These are phyloP conservation scores for Hippocampus mohnikei DNA, from an alignment of 2,113 vertebrate genomes.

Conservation along the genomic window DNA sequence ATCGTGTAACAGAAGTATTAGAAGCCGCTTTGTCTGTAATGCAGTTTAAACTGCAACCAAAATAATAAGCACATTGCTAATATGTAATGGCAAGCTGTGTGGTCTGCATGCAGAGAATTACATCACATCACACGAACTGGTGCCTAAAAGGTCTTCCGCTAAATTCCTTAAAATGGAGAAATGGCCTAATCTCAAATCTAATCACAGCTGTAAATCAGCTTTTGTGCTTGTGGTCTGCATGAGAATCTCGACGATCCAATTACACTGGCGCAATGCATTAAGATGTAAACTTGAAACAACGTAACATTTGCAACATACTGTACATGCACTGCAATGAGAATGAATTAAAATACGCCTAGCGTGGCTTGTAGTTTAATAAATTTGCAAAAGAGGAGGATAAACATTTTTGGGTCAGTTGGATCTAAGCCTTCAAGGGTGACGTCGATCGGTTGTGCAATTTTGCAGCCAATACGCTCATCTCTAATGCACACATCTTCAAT, in stretches of 20 bases:
- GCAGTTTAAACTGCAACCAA: too few species aligned
- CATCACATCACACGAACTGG: constrained; percentile 3
- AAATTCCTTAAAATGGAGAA: background rate
- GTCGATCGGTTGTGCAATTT: background rate
- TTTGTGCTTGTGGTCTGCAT: background rate
- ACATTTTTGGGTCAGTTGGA: background rate
- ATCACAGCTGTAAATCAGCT: constrained; percentile 24
- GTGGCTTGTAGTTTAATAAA: background rate
- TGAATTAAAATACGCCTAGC: background rate
- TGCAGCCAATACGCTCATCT: background rate
- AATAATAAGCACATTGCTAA: too few species aligned
- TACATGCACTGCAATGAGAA: background rate
- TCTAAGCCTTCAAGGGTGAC: background rate
- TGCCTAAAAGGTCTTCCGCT: constrained; percentile 15
- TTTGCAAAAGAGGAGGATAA: background rate
- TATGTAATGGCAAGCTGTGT: too few species aligned
- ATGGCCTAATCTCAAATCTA: constrained; percentile 15
- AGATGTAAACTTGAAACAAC: background rate
- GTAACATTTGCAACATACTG: background rate
- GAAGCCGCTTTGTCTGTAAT: too few species aligned
- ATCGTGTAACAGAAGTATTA: too few species aligned
- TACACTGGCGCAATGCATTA: background rate
- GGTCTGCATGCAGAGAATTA: background rate
- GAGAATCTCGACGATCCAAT: background rate
- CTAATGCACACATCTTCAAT: background rate